Evolutionary conservation across 2,888 invertebrate genomes (phyloP).

Genomic region (Cheilosia variabilis): DNA sequence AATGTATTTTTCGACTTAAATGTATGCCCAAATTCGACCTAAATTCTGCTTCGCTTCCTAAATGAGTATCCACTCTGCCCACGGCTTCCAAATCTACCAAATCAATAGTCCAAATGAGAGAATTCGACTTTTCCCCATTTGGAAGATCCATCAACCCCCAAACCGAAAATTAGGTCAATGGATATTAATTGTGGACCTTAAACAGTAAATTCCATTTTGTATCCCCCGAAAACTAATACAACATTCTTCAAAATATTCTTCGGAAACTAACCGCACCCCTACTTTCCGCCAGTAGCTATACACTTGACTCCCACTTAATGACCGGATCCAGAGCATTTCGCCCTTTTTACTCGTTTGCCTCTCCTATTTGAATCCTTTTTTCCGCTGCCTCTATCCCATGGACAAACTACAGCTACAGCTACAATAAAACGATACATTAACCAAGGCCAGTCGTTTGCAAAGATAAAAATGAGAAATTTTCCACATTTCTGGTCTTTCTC

Average conservation of each 20-base stretch:
- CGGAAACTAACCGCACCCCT: slow-evolving; percentile 1
- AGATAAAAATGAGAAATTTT: slow-evolving; percentile 72
- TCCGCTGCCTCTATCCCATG: neutral
- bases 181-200: slow-evolving; percentile 20
- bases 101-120: slow-evolving; percentile 8
- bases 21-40: too few relatives aligned
- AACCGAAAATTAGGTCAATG: slow-evolving; percentile 21
- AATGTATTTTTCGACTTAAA: too few relatives aligned
- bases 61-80: neutral
- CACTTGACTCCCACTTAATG: slow-evolving; percentile 46
- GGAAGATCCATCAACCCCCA: neutral
- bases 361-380: slow-evolving; percentile 29
- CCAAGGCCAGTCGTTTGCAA: slow-evolving; percentile 54
- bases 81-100: neutral
- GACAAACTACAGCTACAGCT: slow-evolving; percentile 9
- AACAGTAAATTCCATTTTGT: slow-evolving; percentile 14
- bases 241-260: neutral
- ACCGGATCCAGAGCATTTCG: slow-evolving; percentile 32
- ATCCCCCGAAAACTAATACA: slow-evolving; percentile 6
- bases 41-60: too few relatives aligned
- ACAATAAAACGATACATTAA: slow-evolving; percentile 64
- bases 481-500: slow-evolving; percentile 35
- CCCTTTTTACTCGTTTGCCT: neutral
- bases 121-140: neutral
- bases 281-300: neutral